These are phyloP conservation scores for Euschistus heros DNA, from an alignment of 1,140 invertebrate genomes.

Conservation along the genomic window DNA sequence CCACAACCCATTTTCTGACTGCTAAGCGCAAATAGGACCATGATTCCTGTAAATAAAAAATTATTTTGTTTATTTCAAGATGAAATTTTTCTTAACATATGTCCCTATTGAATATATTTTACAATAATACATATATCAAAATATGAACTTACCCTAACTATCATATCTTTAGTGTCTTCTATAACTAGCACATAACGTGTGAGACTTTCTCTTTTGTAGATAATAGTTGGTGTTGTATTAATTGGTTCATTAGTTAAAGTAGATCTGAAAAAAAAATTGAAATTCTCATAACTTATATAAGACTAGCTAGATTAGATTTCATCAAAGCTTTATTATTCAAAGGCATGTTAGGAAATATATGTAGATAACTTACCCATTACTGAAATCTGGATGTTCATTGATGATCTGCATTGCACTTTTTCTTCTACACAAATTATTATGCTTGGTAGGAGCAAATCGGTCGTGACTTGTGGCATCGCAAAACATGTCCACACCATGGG, in stretches of 20 bases:
- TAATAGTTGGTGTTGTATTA: conserved; percentile 36
- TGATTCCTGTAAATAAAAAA: conserved; percentile 36
- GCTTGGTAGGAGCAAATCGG: conserved; percentile 51
- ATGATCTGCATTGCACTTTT: conserved; percentile 51
- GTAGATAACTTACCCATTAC: conserved; percentile 31
- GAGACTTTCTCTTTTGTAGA: conserved; percentile 38
- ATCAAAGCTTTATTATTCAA: too few relatives aligned
- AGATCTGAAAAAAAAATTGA: conserved; percentile 22
- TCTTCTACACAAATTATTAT: conserved; percentile 51
- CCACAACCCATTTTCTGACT: conserved; percentile 44
- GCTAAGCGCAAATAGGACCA: conserved; percentile 47
- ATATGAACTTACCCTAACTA: conserved; percentile 35
- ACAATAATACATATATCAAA: background rate
- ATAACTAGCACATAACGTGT: conserved; percentile 43
- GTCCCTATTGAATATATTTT: background rate
- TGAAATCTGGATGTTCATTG: conserved; percentile 46
- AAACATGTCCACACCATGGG: conserved; percentile 43
- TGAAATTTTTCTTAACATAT: too few relatives aligned
- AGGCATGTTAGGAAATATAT: background rate
- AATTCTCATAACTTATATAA: background rate
- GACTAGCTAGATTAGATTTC: too few relatives aligned
- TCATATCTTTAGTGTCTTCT: conserved; percentile 44
- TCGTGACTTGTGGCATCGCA: conserved; percentile 51
- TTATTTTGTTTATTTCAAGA: too few relatives aligned
- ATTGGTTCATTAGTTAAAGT: conserved; percentile 31